These are phyloP conservation scores for Microdon myrmicae DNA, from an alignment of 2,888 invertebrate species.

Conservation along the genomic window DNA sequence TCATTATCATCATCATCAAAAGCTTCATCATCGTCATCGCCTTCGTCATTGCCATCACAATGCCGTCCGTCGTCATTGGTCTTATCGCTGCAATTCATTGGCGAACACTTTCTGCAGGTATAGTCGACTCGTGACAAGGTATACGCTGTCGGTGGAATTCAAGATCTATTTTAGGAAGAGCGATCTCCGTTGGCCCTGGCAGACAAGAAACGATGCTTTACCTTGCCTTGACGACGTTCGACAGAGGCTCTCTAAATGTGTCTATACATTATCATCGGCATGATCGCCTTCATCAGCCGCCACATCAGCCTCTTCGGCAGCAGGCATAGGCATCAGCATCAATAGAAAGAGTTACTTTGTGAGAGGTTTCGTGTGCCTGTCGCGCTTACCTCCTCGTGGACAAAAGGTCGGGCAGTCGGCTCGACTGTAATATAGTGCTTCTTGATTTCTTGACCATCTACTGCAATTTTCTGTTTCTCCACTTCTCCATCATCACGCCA, in stretches of 20 bases:
- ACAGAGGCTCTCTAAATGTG: constrained; percentile 45
- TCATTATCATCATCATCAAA: constrained; percentile 46
- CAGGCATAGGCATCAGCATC: constrained; percentile 20
- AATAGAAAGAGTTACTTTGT: constrained; percentile 18
- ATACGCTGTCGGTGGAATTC: constrained; percentile 13
- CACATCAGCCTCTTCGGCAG: constrained; percentile 4
- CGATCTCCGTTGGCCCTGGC: constrained; percentile 23
- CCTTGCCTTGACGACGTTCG: constrained; percentile 33
- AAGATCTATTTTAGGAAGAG: constrained; percentile 40
- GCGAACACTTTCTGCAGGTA: constrained; percentile 27
- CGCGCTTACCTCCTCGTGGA: constrained; percentile 46
- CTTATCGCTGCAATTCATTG: constrained; percentile 50
- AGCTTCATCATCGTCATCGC: constrained; percentile 44
- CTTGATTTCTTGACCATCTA: constrained; percentile 37
- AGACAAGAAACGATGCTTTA: constrained; percentile 38
- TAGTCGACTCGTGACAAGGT: constrained; percentile 26
- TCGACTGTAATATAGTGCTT: constrained; percentile 39
- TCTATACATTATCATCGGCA: constrained; percentile 51
- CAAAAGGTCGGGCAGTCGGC: constrained; percentile 44
- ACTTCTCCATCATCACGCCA: no score
- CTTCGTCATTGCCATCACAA: constrained; percentile 47
- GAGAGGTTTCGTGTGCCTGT: constrained; percentile 45
- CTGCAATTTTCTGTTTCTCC: constrained; percentile 37
- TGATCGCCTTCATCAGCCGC: constrained; percentile 18
- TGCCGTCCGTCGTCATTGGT: constrained; percentile 35